Evolutionary conservation across 2,113 vertebrate genomes (phyloP), one percentile per base, ranked within the genome.

Genomic region (Cinclus cinclus): DNA sequence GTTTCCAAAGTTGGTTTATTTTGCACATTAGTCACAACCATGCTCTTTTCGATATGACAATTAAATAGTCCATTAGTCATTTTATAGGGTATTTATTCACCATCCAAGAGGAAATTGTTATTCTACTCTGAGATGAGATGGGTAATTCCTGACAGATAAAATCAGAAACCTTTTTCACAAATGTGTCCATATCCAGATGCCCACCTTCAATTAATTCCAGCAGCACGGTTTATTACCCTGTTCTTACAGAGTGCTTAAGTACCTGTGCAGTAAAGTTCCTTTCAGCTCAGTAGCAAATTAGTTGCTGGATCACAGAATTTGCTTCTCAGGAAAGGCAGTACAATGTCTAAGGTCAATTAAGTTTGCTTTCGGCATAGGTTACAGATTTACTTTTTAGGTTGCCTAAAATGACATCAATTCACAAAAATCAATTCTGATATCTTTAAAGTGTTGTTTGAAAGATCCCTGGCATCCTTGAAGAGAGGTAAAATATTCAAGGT

Each of bases 41-140:
- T 89, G 94, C 44, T 95, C 81, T 90, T 95, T 95, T 87, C 3
- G 1, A 83, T 81, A 87, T 35, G 74, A 79, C 89, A 96, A 96
- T 96, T 97, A 96, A 97, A 95, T 91, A 95, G 90, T 89, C 67
- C 87, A 95, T 97, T 97, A 97, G 93, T 95, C 76, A 96, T 96
- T 96, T 96, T 94, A 96, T 92, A 91, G 89, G 19, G 16, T 93
- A 96, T 95, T 95, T 94, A 94, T 92, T 95, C 94, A 93, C 50
- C 87, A 95, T 70, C 62, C 86, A 94, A 65, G 83, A 92, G 65
- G 90, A 96, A 96, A 96, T 90, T 95, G 60, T 91, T 97, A 80
- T 80, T 90, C 67, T 76, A 47, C 59, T 84, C 92, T 91, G 60
- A 92, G 90, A 95, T 83, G 77, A 94, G 37, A 59, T 96, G 41